Evolutionary conservation across 2,113 vertebrate genomes (phyloP), one percentile per base, ranked within the genome.

Genomic region (Colossoma macropomum): DNA sequence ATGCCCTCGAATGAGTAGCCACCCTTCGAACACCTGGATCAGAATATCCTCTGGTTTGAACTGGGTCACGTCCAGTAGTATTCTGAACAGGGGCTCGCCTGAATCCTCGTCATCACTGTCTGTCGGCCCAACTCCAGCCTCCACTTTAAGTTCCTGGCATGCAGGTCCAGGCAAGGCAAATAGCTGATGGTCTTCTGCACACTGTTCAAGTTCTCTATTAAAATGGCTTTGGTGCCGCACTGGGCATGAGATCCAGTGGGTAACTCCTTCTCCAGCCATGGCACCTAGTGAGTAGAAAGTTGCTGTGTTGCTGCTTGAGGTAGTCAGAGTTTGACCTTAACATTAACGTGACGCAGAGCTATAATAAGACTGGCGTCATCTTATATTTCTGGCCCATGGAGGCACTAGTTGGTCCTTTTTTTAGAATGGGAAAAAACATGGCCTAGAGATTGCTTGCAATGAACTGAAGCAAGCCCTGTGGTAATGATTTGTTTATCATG

Each of bases 21-120:
- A 96, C 30, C 95, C 95, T 87, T 97, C 95, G 0, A 94, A 96
- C 74, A 95, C 94, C 90, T 97, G 96, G 79, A 97, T 96, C 70
- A 96, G 93, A 84, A 97, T 90, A n/a, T 97, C 95, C 85, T 96
- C 95, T 0, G 96, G 95, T 28, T 93, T 92, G 86, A 96, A 96
- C 85, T 96, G 96, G 82, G 95, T 94, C 72, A 95, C 94, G 0
- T 97, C 95, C 92, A 97, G 84, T 76, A 96, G 78, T 68, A 96
- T 84, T 75, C 87, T 93, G 87, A 96, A 96, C 9, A 0, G 12
- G 10, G 78, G 71, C 54, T 85, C 78, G 8, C 75, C 68, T 25
- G 66, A 78, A 62, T 87, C 86, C 68, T 74, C 65, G 11, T 52
- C 59, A 79, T 84, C 48, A 68, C 45, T 25, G 38, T 80, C 28